phyloP scores from a whole-genome alignment of 2,888 invertebrate genomes.

The Thumatha senex region DNA sequence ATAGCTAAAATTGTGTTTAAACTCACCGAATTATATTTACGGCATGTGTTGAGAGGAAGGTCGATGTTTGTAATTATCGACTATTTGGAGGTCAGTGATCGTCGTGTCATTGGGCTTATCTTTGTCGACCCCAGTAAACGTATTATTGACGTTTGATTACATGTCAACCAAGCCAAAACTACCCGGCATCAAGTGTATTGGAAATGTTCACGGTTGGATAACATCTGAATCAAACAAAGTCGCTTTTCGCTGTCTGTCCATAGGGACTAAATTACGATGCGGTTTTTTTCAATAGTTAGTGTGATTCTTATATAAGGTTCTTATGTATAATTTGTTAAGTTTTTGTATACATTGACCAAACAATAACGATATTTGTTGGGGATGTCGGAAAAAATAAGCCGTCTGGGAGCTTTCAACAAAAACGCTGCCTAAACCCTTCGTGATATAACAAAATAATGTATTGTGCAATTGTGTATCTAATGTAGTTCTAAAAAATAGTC shows the following conservation, averaged over 20 bases:
- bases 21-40: slow-evolving; percentile 19
- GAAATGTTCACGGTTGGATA: slow-evolving; percentile 63
- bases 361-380: too few relatives aligned
- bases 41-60: slow-evolving; percentile 34
- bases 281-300: slow-evolving; percentile 3
- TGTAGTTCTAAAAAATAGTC: too few relatives aligned
- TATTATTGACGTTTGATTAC: slow-evolving; percentile 57
- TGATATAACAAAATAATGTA: too few relatives aligned
- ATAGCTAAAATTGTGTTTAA: slow-evolving; percentile 5
- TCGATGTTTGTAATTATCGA: slow-evolving; percentile 38
- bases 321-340: too few relatives aligned
- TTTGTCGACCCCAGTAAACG: slow-evolving; percentile 45
- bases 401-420: too few relatives aligned
- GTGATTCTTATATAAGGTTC: too few relatives aligned
- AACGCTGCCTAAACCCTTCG: too few relatives aligned
- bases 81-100: slow-evolving; percentile 54
- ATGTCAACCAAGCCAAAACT: slow-evolving; percentile 55
- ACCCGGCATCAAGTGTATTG: slow-evolving; percentile 56
- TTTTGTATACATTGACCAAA: too few relatives aligned
- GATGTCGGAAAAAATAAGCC: too few relatives aligned
- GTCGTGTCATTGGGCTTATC: slow-evolving; percentile 55
- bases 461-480: too few relatives aligned
- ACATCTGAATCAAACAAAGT: slow-evolving; percentile 46
- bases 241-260: too few relatives aligned
- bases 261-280: too few relatives aligned